Conservation (phyloP, 1,140 invertebrate genomes). For the Trachymyrmex cornetzi region DNA sequence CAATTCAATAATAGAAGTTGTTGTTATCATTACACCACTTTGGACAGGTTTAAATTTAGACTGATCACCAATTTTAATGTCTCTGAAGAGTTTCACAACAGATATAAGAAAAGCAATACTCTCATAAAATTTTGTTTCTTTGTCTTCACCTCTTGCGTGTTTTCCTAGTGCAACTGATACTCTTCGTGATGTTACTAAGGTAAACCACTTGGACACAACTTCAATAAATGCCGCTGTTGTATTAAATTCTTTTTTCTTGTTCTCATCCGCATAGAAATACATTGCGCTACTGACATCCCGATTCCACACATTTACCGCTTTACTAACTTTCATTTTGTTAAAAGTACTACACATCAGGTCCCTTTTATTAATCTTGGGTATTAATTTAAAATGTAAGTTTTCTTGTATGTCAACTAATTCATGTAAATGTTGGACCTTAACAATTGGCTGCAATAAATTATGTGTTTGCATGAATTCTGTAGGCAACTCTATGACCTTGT, state of each 20-base stretch:
- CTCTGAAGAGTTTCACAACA: not conserved
- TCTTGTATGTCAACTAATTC: slow-evolving; percentile 6
- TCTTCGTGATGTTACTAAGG: not conserved
- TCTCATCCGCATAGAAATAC: not conserved
- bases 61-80: not conserved
- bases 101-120: not conserved
- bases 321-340: not conserved
- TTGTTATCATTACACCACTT: not conserved
- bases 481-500: slow-evolving; percentile 1
- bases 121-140: not conserved
- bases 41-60: not conserved
- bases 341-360: not conserved
- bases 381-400: slow-evolving; percentile 11
- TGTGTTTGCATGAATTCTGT: not conserved
- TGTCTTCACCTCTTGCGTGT: not conserved
- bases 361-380: not conserved
- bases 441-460: not conserved
- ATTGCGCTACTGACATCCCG: not conserved
- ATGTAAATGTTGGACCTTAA: not conserved
- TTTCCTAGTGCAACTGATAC: not conserved
- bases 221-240: slow-evolving; percentile 4
- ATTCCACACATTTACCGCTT: not conserved
- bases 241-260: not conserved
- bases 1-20: not conserved
- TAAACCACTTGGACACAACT: slow-evolving; percentile 1